phyloP scores from a whole-genome alignment of 2,888 invertebrate genomes.

The Cremastobaeus sp. region DNA sequence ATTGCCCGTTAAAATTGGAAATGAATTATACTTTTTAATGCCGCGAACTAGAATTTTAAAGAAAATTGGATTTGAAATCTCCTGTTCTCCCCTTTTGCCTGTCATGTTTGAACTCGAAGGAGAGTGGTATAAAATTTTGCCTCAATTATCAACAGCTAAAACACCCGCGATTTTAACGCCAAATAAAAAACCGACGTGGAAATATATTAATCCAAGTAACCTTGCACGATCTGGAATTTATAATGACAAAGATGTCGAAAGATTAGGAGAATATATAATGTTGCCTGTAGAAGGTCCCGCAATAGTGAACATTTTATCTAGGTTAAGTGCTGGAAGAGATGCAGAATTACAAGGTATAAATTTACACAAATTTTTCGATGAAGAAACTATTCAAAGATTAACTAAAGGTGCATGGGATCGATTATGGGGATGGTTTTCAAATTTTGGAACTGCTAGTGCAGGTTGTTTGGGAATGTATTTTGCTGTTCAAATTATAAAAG shows the following conservation, averaged over 20 bases:
- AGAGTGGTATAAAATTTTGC: conserved; percentile 8
- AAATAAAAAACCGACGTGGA: background rate
- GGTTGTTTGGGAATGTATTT: too few species aligned
- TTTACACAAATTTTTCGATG: too few species aligned
- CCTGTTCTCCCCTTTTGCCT: background rate
- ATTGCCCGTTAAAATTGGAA: background rate
- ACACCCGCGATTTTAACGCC: background rate
- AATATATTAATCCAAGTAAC: background rate
- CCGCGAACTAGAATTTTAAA: background rate
- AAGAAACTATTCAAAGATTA: too few species aligned
- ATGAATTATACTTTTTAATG: background rate
- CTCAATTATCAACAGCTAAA: background rate
- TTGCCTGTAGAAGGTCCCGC: background rate
- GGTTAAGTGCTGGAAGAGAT: too few species aligned
- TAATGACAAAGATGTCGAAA: background rate
- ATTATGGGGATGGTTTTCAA: too few species aligned
- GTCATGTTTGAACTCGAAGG: background rate
- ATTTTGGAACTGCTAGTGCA: too few species aligned
- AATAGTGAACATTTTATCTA: too few species aligned
- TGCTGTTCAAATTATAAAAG: too few species aligned
- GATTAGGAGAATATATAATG: background rate
- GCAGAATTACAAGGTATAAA: too few species aligned
- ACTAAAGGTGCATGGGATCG: too few species aligned
- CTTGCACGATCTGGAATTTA: background rate
- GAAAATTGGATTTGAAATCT: background rate